phyloP scores from a whole-genome alignment of 1,140 invertebrate genomes.

The Teleogryllus occipitalis region DNA sequence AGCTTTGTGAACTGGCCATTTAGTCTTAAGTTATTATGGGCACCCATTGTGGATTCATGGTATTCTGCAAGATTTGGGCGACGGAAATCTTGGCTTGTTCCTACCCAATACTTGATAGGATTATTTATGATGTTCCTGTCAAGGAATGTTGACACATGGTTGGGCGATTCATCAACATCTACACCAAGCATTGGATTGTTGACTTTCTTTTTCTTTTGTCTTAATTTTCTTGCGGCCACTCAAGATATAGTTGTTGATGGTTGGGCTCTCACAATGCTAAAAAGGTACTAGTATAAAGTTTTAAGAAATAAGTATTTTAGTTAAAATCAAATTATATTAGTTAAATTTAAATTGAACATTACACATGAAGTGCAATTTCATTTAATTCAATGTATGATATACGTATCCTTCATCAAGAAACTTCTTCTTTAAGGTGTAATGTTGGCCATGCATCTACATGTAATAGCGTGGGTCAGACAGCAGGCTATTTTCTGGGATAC shows the following conservation, averaged over 20 bases:
- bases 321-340: no score
- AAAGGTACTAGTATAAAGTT: conserved; percentile 49
- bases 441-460: conserved; percentile 99
- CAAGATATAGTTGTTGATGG: conserved; percentile 99
- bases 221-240: conserved; percentile 95
- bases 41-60: conserved; percentile 91
- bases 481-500: conserved; percentile 95
- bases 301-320: no score
- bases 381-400: no score
- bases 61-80: conserved; percentile 77
- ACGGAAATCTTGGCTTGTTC: conserved; percentile 95
- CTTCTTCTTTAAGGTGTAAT: conserved; percentile 58
- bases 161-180: conserved; percentile 43
- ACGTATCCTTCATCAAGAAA: not conserved
- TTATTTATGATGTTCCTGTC: conserved; percentile 80
- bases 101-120: conserved; percentile 79
- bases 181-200: conserved; percentile 72
- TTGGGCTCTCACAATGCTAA: conserved; percentile 98
- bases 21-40: conserved; percentile 95
- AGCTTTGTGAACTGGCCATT: conserved; percentile 98
- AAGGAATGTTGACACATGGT: conserved; percentile 58
- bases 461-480: conserved; percentile 96
- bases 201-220: conserved; percentile 78
- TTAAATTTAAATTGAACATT: not conserved
- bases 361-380: not conserved